These are phyloP conservation scores for Synanthedon formicaeformis DNA, from an alignment of 2,888 invertebrate genomes.

Conservation along the genomic window DNA sequence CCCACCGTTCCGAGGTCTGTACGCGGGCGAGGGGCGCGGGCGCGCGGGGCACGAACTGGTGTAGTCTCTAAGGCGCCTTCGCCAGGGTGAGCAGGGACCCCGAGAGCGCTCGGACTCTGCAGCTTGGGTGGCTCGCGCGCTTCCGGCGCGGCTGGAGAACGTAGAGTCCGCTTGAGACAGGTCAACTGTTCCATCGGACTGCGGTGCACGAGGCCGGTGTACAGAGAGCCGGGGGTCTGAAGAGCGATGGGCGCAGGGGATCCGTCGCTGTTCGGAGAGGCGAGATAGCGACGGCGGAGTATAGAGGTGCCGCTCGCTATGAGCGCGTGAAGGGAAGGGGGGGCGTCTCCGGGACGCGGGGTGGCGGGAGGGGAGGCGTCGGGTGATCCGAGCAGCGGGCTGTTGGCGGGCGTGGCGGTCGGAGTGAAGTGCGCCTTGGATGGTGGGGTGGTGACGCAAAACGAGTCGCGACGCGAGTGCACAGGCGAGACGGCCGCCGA, in stretches of 20 bases:
- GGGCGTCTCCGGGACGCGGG: constrained; percentile 75
- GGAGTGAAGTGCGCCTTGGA: constrained; percentile 79
- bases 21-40: constrained; percentile 53
- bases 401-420: constrained; percentile 90
- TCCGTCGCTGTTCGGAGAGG: constrained; percentile 69
- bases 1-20: constrained; percentile 54
- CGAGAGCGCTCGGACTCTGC: constrained; percentile 30
- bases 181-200: constrained; percentile 86
- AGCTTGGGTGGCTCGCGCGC: constrained; percentile 23
- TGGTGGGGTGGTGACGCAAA: constrained; percentile 80
- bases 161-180: constrained; percentile 72
- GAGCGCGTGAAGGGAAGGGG: constrained; percentile 63
- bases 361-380: constrained; percentile 65
- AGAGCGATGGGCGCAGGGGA: constrained; percentile 74
- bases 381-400: constrained; percentile 77
- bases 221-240: constrained; percentile 70
- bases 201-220: constrained; percentile 73
- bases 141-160: constrained; percentile 50
- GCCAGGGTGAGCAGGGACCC: constrained; percentile 73
- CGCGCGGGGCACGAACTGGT: constrained; percentile 36
- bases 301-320: constrained; percentile 64
- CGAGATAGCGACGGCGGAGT: constrained; percentile 63
- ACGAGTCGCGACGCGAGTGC: constrained; percentile 82
- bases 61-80: constrained; percentile 64
- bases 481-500: constrained; percentile 65